Percentiles rank a stretch among this genome's conserved stretches.
These are phyloP conservation scores for Agonopterix subpropinquella DNA, from an alignment of 2,888 invertebrate genomes.

Conservation along the genomic window DNA sequence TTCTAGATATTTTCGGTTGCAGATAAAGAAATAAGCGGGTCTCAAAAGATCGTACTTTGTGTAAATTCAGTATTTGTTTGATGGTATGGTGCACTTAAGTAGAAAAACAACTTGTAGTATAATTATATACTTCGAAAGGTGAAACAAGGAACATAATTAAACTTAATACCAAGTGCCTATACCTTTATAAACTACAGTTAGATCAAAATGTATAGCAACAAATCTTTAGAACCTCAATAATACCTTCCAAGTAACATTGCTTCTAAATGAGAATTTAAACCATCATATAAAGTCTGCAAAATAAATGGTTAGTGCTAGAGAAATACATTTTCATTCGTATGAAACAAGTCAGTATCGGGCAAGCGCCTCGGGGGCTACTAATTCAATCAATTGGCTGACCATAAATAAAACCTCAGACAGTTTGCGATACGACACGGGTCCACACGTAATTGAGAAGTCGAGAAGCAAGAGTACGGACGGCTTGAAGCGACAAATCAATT, in stretches of 20 bases:
- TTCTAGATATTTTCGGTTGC: too few relatives aligned
- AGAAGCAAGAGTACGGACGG: constrained; percentile 36
- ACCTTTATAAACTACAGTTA: too few relatives aligned
- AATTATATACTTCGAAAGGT: too few relatives aligned
- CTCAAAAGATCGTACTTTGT: too few relatives aligned
- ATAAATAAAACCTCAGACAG: constrained; percentile 65
- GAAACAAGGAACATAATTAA: too few relatives aligned
- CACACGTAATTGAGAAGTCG: constrained; percentile 67
- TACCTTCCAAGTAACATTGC: neutral
- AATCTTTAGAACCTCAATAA: too few relatives aligned
- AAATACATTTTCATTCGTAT: constrained; percentile 51
- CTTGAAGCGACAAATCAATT: constrained; percentile 70
- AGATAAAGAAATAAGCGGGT: too few relatives aligned
- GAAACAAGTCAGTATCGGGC: constrained; percentile 49
- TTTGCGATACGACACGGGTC: constrained; percentile 54
- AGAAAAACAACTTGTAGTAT: too few relatives aligned
- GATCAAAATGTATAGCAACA: too few relatives aligned
- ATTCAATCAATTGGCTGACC: constrained; percentile 70
- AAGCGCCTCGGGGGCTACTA: constrained; percentile 66
- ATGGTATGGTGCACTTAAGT: too few relatives aligned
- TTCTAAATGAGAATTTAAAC: constrained; percentile 14
- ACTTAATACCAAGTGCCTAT: too few relatives aligned
- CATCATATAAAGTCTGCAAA: constrained; percentile 27
- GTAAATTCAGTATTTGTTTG: too few relatives aligned
- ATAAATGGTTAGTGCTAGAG: constrained; percentile 39